These are phyloP conservation scores for Eospalax fontanierii DNA, from an alignment of 2,797 vertebrate genomes.

Conservation along the genomic window DNA sequence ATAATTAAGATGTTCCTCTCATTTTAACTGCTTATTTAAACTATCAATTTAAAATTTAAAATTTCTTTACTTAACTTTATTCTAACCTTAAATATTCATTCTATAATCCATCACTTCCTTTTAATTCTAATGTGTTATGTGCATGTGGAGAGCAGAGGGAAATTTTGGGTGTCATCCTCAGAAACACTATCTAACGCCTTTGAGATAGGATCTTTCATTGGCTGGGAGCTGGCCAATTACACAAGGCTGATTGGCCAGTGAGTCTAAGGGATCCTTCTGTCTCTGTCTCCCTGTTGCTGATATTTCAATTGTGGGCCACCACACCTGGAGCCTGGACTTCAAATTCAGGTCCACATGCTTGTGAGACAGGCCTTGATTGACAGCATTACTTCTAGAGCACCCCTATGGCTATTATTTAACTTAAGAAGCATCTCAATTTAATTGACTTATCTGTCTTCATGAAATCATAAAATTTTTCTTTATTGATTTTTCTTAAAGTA, in stretches of 20 bases:
- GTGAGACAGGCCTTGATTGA: not conserved
- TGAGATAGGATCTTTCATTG: not conserved
- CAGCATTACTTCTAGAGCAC: not conserved
- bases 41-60: not conserved
- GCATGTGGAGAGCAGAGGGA: not conserved
- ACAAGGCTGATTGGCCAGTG: not conserved
- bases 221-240: not conserved
- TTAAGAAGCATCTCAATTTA: not conserved
- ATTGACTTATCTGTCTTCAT: not conserved
- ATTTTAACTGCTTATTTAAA: not conserved
- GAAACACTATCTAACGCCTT: not conserved
- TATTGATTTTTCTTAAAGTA: conserved; percentile 39
- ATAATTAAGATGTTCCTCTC: not conserved
- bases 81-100: not conserved
- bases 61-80: conserved; percentile 20
- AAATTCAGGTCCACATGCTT: not conserved
- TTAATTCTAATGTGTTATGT: not conserved
- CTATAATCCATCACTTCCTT: not conserved
- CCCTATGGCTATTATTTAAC: not conserved
- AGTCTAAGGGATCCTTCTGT: not conserved
- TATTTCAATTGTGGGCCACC: not conserved
- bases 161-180: not conserved
- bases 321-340: not conserved
- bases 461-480: not conserved
- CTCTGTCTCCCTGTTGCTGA: no score